Base-by-base conservation (phyloP, 2,797 vertebrate species). In the Sebastes vulpes region DNA sequence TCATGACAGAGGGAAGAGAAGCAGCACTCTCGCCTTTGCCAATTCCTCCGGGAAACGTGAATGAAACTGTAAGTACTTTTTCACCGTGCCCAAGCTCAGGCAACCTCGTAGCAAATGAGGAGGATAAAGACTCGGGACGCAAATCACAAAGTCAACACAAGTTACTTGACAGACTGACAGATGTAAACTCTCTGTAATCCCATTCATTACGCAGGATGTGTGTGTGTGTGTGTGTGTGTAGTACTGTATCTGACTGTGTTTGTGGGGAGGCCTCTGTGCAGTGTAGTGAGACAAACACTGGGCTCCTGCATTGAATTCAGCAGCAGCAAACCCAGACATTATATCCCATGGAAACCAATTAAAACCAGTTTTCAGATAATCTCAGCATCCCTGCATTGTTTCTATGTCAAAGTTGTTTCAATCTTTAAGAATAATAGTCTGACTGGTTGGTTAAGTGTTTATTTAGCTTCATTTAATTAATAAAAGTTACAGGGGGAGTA, bases 301-400 rank as follows among this genome's bases (percentile, higher is more conserved):
- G 38, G 52, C 57, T 76, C 35, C 50, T 66, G 12, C 29, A 2
- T 82, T 82, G 81, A 28, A 65, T 86, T 83, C 14, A 72, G 46
- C 69, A 78, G 46, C 42, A 46, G 42, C 73, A 38, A 65, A 68
- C 50, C 12, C 66, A 80, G 59, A 81, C 29, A 31, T 78, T 71
- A 54, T 83, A 71, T 81, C 82, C 82, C 82, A 73, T 60, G 50
- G 87, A 92, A 90, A 89, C 86, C 79, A 89, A 90, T 91, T 91
- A 86, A 78, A 82, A 26, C 10, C 65, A 29, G 20, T 76, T 71
- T 69, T 59, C 23, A 9, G 31, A 42, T 65, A 50, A 79, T 67
- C 74, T 84, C 61, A 48, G 54, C 48, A 26, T 74, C 53, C 31
- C 50, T 56, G 18, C 23, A 32, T 72, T 72, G 54, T 70, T 68